These are phyloP conservation scores for Cyrtorhinus lividipennis DNA, from an alignment of 1,140 invertebrate genomes.

Conservation along the genomic window DNA sequence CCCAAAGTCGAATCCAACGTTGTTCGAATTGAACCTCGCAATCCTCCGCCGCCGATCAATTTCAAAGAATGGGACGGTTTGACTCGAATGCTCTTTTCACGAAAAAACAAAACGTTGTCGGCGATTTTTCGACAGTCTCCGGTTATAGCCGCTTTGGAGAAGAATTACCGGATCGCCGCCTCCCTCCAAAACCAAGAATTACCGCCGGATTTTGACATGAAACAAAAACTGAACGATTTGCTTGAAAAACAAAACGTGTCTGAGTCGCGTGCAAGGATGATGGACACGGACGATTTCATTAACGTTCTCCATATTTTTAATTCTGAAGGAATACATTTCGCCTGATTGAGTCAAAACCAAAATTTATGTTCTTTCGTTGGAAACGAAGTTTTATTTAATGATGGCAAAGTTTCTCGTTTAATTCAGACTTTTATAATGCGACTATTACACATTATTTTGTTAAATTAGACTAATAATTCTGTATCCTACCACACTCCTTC, in stretches of 20 bases:
- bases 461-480: too few species aligned
- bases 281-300: slow-evolving; percentile 94
- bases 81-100: slow-evolving; percentile 80
- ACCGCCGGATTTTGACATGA: slow-evolving; percentile 70
- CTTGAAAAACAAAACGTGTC: slow-evolving; percentile 48
- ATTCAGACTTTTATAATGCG: too few species aligned
- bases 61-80: slow-evolving; percentile 97
- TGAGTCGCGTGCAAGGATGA: slow-evolving; percentile 71
- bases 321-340: slow-evolving; percentile 78
- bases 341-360: too few species aligned
- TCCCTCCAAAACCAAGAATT: slow-evolving; percentile 45
- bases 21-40: slow-evolving; percentile 91
- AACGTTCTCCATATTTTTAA: slow-evolving; percentile 77
- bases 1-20: slow-evolving; percentile 98
- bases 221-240: slow-evolving; percentile 63
- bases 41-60: slow-evolving; percentile 91
- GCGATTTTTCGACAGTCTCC: slow-evolving; percentile 74
- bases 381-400: neutral
- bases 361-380: too few species aligned
- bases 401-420: too few species aligned
- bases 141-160: slow-evolving; percentile 68
- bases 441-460: too few species aligned
- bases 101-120: slow-evolving; percentile 88
- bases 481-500: too few species aligned
- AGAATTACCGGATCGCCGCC: slow-evolving; percentile 55